phyloP scores from a whole-genome alignment of 2,113 vertebrate genomes.

The Ciconia maguari region DNA sequence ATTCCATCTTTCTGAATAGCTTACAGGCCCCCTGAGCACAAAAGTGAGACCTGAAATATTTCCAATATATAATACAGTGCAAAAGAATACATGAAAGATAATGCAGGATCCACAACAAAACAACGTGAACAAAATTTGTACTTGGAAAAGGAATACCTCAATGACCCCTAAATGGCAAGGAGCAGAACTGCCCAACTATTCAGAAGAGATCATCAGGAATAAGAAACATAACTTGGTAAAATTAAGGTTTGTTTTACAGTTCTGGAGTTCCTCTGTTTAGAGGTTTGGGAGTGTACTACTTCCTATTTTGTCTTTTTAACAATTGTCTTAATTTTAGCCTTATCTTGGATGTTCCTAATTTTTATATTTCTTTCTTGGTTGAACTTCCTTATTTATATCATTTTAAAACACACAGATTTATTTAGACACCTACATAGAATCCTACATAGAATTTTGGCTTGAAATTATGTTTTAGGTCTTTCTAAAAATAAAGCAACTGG shows the following conservation, averaged over 20 bases:
- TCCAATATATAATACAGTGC: background rate
- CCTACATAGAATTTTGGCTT: background rate
- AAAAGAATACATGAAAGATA: background rate
- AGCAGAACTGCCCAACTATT: background rate
- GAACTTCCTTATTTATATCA: background rate
- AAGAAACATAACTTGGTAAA: background rate
- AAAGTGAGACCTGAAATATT: background rate
- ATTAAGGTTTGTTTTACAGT: background rate
- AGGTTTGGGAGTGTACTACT: background rate
- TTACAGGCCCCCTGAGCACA: rapidly evolving
- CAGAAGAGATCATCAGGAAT: background rate
- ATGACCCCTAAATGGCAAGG: background rate
- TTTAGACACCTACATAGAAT: background rate
- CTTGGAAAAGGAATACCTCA: background rate
- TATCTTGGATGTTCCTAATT: background rate
- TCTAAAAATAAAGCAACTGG: background rate
- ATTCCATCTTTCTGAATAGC: background rate
- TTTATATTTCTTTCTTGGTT: background rate
- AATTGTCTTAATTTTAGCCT: background rate
- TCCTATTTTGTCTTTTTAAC: background rate
- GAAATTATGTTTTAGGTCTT: background rate
- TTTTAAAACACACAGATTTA: background rate
- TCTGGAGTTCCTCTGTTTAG: background rate
- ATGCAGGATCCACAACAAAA: background rate
- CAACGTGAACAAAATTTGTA: background rate